Evolutionary conservation across 2,888 invertebrate genomes (phyloP), one percentile per base, ranked within the genome.

Genomic region (Tachina lurida): DNA sequence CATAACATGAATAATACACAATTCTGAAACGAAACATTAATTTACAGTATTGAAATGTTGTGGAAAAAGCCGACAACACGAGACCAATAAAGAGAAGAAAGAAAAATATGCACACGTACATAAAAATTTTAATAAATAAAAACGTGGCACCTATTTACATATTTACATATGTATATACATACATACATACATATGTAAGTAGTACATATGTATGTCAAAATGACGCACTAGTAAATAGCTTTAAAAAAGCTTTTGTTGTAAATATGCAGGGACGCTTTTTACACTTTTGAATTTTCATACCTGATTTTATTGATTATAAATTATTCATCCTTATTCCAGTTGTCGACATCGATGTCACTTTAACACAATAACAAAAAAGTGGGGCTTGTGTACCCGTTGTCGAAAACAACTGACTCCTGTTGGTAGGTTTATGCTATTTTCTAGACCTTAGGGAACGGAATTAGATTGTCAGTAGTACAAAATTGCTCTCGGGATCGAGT

Each of bases 11-110:
- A 63, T 52, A 60, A 80, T 22, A 73, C 80, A 73, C 58, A 65
- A 39, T 65, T 65, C 65, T 56, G n/a, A 80, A 65, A 63, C 12
- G 7, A 67, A 31, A 62, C 15, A 49, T 39, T 56, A 17, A 31
- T 39, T 47, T 43, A 43, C 10, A 62, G 49, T 56, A n/a, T 60
- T 15, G 41, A 62, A 71, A 68, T 56, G 43, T 22, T 62, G 31
- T 31, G 12, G 41, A 63, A 80, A 65, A 75, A 19, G 68, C 58
- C 68, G 68, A 81, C 60, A 77, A 63, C 81, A 81, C 74, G 82
- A 82, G 81, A 81, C 74, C 13, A 17, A 63, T 13, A 63, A n/a
- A 39, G 19, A 60, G n/a, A 41, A 58, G 7, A 31, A 31, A 56
- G 65, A 73, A 39, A 49, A 79, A 65, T 70, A 58, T 15, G 8